Base-by-base conservation (phyloP, 2,113 vertebrate genomes). In the Myotis lucifugus region DNA sequence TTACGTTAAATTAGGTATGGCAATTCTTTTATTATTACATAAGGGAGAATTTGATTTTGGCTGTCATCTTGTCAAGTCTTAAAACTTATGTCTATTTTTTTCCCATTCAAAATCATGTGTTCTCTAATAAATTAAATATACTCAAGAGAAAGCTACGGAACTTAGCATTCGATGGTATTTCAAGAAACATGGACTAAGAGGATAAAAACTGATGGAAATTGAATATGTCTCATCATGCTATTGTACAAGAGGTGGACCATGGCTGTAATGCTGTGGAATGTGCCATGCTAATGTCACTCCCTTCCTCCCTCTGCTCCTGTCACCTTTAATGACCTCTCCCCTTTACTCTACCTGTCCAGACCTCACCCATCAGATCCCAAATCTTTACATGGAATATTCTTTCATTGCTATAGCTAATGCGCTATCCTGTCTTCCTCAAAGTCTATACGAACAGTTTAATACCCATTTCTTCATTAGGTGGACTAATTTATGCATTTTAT, bases 81-180 rank as follows among this genome's bases (percentile, higher is more conserved):
- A 74, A 64, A 72, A 74, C 4, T 7, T 70, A 37, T 0, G 6
- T 66, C 48, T 56, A 13, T 77, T 72, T 72, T 74, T 74, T 93
- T 74, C 83, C 29, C 64, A 83, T 89, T 29, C 29, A 40, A 94
- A 92, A 59, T 84, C 54, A 4, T 74, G 92, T 91, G 54, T 86
- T 73, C 37, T 83, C 27, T 46, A 73, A 90, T 88, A 50, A 69
- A 70, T 70, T 93, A 56, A 59, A 34, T 66, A 54, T 76, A 25
- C 50, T 74, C 50, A 48, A 46, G 37, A 93, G 29, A 94, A 89
- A 77, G 73, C 12, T 50, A 19, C 52, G 61, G 40, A n/a, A 64
- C 59, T 91, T 37, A 78, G 5, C 83, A 46, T 61, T 32, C 61
- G 9, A n/a, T 85, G 34, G 23, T 27, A 64, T 56, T 88, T 67